phyloP scores from a whole-genome alignment of 2,797 vertebrate species.

The Muscicapa comitata region DNA sequence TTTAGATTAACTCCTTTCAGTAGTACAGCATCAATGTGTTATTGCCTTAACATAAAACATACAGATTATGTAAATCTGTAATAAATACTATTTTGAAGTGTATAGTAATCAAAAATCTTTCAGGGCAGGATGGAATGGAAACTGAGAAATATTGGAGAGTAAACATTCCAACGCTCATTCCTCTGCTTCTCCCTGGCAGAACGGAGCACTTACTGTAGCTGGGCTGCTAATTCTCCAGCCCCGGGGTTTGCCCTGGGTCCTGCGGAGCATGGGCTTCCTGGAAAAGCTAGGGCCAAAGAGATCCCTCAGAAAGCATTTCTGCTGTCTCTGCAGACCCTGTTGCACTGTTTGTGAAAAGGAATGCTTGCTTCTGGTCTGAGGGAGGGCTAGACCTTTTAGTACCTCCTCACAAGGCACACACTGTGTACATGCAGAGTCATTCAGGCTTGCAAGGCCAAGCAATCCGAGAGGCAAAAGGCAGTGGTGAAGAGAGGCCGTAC shows the following conservation, averaged over 20 bases:
- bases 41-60: constrained; percentile 63
- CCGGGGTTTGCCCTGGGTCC: neutral
- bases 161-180: constrained; percentile 63
- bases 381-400: neutral
- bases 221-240: neutral
- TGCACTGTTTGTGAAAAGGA: neutral
- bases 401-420: neutral
- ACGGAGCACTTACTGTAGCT: neutral
- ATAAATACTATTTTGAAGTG: constrained; percentile 70
- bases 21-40: constrained; percentile 51
- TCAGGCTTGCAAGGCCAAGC: neutral
- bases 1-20: constrained; percentile 57
- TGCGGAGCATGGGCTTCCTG: neutral
- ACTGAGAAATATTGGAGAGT: constrained; percentile 61
- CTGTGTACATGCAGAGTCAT: neutral
- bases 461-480: neutral
- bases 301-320: neutral
- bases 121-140: constrained; percentile 66
- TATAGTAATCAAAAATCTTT: constrained; percentile 72
- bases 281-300: neutral
- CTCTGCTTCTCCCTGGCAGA: constrained; percentile 45
- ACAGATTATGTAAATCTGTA: constrained; percentile 68
- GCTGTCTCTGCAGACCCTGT: neutral
- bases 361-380: neutral
- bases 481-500: neutral